A percentile compares a stretch with the other conserved stretches of the same genome.
Conservation (phyloP, 2,888 invertebrate species). For the Netelia virgata region DNA sequence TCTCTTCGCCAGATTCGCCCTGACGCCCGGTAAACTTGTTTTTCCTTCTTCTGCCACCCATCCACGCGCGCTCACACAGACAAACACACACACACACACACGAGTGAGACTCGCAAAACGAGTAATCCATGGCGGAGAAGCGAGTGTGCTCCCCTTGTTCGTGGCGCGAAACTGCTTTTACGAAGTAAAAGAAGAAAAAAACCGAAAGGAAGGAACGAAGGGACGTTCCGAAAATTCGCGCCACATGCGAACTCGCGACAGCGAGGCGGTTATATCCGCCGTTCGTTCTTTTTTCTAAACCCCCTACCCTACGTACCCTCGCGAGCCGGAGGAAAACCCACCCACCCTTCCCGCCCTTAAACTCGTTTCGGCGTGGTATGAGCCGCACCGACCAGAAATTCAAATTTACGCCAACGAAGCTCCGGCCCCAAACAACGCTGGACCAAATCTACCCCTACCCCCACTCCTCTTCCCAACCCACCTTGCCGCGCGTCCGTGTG, state of each 20-base stretch:
- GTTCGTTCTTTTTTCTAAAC: background rate
- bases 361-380: conserved; percentile 50
- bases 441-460: conserved; percentile 25
- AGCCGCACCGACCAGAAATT: conserved; percentile 78
- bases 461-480: background rate
- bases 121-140: conserved; percentile 32
- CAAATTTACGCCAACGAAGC: conserved; percentile 79
- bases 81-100: conserved; percentile 1
- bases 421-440: conserved; percentile 17
- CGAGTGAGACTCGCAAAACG: conserved; percentile 19
- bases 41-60: conserved; percentile 33
- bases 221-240: conserved; percentile 77
- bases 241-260: conserved; percentile 77
- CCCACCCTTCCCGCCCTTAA: conserved; percentile 32
- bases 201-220: background rate
- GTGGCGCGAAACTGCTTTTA: conserved; percentile 16
- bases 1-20: conserved; percentile 3
- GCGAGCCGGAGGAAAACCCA: conserved; percentile 18
- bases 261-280: conserved; percentile 14
- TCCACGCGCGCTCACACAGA: background rate
- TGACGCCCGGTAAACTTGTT: conserved; percentile 35
- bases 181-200: conserved; percentile 18
- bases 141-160: background rate
- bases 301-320: conserved; percentile 38
- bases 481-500: conserved; percentile 4